These are phyloP conservation scores for Apis florea DNA, from an alignment of 1,140 invertebrate species.

Conservation along the genomic window DNA sequence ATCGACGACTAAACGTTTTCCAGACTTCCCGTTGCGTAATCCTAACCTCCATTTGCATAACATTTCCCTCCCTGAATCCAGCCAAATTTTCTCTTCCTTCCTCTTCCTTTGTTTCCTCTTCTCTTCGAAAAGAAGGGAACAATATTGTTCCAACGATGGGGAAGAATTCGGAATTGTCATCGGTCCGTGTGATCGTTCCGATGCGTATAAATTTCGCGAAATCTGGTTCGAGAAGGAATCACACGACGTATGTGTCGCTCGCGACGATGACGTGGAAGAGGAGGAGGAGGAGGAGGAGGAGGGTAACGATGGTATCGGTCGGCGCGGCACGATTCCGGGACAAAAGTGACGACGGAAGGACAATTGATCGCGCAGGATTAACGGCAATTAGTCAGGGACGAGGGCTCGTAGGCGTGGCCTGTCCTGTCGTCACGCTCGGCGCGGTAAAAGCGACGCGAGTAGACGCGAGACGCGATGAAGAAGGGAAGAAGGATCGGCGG, in stretches of 20 bases:
- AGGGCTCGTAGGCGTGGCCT: conserved; percentile 47
- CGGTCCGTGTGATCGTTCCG: too few relatives aligned
- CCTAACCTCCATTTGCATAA: neutral
- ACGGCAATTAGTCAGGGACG: conserved; percentile 57
- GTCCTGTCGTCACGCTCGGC: conserved; percentile 42
- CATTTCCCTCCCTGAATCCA: neutral
- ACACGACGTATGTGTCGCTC: too few relatives aligned
- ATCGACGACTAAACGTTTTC: neutral
- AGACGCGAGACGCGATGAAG: neutral
- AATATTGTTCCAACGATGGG: too few relatives aligned
- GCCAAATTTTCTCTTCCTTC: neutral
- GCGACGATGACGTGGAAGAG: too few relatives aligned
- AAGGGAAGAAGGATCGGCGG: too few relatives aligned
- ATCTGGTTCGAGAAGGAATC: too few relatives aligned
- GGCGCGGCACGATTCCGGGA: neutral
- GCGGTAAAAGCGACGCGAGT: neutral
- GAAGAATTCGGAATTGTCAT: too few relatives aligned
- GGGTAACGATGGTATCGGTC: neutral
- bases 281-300: too few relatives aligned
- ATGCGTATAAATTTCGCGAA: too few relatives aligned
- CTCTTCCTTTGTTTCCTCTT: too few relatives aligned
- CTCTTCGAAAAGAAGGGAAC: too few relatives aligned
- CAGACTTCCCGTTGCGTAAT: neutral
- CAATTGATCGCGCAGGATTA: conserved; percentile 53
- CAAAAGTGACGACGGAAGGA: conserved; percentile 14